phyloP scores from a whole-genome alignment of 2,113 vertebrate genomes.

The Eclectus roratus region DNA sequence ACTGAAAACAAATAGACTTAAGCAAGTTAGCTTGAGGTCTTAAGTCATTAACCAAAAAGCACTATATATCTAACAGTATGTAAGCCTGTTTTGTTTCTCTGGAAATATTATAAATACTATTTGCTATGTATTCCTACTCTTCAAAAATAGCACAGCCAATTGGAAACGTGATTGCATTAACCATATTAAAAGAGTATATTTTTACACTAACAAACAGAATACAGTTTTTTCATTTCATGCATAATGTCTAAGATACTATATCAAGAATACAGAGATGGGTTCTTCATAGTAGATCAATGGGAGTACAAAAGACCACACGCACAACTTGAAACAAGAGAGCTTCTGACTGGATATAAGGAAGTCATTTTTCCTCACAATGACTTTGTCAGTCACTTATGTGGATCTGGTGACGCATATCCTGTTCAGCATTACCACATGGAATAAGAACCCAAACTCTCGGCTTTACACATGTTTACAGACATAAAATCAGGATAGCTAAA shows the following conservation, averaged over 20 bases:
- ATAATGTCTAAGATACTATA: background rate
- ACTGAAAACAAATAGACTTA: background rate
- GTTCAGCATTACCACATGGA: fast-evolving
- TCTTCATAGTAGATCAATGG: background rate
- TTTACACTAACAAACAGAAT: background rate
- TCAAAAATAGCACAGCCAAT: background rate
- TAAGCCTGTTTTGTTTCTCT: background rate
- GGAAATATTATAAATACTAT: background rate
- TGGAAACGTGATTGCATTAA: background rate
- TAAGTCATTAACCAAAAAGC: background rate
- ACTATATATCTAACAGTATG: background rate
- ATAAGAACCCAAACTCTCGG: background rate
- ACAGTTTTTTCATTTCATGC: background rate
- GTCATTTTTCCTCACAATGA: background rate
- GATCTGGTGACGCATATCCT: background rate
- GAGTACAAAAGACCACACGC: fast-evolving
- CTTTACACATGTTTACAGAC: background rate
- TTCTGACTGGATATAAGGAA: background rate
- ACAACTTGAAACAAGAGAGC: background rate
- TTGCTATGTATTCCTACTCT: background rate
- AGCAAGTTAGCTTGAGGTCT: background rate
- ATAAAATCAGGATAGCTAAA: background rate
- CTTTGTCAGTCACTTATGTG: background rate
- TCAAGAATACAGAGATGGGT: fast-evolving
- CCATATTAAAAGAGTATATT: background rate